Evolutionary conservation across 2,888 invertebrate genomes (phyloP), one percentile per base, ranked within the genome.

Genomic region (Allygus modestus): DNA sequence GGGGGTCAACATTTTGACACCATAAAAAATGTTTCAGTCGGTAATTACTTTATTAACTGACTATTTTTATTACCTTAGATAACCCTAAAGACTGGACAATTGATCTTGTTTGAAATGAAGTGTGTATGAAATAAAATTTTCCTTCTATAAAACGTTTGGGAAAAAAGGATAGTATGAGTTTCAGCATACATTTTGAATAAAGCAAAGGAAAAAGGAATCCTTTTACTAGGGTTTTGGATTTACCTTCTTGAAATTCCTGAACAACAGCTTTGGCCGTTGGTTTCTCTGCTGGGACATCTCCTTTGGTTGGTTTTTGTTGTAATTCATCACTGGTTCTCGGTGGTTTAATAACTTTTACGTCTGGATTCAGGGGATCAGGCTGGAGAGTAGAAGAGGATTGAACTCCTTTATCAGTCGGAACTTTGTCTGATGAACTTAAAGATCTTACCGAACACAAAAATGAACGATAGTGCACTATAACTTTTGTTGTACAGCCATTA

Each of bases 301-400:
- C 37, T 51, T 37, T 37, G 20, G 33, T 12, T 33, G 33, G 58
- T 41, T 43, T 73, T 41, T 1, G 7, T 65, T 65, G 65, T 12
- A 4, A 0, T 23, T 79, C 79, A 17, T 37, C 37, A n/a, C 26
- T n/a, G 1, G n/a, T 9, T 79, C 33, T 58, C 20, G 9, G 1
- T 0, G 58, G 79, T 15, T 46, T 1, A 58, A 79, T 58, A 0
- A 79, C 37, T 37, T 79, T 79, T 4, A 79, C 79, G 33, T 79
- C 58, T 58, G 79, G 79, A 58, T 79, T 79, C 79, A 79, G n/a
- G 37, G 20, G 28, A n/a, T 79, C 79, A 20, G 41, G 20, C 31
- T 69, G 17, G 31, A 31, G 17, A 4, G 7, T 5, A 0, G 58
- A 23, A 11, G 58, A 31, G 4, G 31, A 5, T 31, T 51, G 23